Evolutionary conservation across 2,113 vertebrate species (phyloP).

Genomic region (Montifringilla adamsi): DNA sequence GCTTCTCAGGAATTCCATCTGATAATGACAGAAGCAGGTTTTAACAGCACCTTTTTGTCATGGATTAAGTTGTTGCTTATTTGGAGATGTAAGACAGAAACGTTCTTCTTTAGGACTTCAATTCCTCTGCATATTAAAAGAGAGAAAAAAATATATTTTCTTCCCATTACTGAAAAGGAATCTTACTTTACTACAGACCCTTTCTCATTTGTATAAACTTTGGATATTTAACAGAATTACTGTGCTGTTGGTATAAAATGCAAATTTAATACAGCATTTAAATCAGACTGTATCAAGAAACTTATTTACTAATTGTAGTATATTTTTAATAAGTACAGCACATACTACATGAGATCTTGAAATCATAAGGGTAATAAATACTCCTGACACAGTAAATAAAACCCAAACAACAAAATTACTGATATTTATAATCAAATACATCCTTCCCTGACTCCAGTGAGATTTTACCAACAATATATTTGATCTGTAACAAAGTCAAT

Average conservation of each 20-base stretch:
- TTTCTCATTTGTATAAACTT: not conserved
- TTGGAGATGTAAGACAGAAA: not conserved
- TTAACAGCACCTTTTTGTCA: conserved; percentile 8
- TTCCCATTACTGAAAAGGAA: not conserved
- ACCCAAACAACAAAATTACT: not conserved
- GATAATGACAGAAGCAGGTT: conserved; percentile 6
- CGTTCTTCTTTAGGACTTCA: not conserved
- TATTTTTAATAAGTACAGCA: not conserved
- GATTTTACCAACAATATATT: not conserved
- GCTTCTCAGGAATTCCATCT: conserved; percentile 4
- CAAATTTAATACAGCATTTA: not conserved
- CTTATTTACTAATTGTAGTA: not conserved
- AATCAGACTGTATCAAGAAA: not conserved
- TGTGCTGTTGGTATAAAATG: not conserved
- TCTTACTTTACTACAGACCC: not conserved
- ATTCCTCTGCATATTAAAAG: not conserved
- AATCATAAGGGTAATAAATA: not conserved
- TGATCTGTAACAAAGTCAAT: not conserved
- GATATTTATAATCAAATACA: not conserved
- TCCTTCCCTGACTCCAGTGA: not conserved
- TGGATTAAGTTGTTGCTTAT: not conserved
- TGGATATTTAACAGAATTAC: not conserved
- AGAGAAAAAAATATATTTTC: not conserved
- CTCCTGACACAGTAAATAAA: not conserved
- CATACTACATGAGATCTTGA: not conserved